Evolutionary conservation across 2,888 invertebrate species (phyloP).

Genomic region (Clunio marinus): DNA sequence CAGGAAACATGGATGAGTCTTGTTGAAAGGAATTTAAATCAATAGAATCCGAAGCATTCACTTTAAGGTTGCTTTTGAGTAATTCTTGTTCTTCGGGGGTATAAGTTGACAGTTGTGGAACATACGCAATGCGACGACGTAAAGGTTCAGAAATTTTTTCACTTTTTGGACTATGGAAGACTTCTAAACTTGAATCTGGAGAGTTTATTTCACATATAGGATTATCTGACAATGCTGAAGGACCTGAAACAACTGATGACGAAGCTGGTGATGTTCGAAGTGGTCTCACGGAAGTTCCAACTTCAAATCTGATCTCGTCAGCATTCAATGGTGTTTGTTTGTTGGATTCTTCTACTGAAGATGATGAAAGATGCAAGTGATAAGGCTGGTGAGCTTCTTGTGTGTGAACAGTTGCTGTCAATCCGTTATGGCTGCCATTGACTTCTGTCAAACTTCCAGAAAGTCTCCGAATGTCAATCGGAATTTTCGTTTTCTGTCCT

Average conservation of each 20-base stretch:
- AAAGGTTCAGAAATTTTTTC: conserved; percentile 45
- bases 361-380: conserved; percentile 16
- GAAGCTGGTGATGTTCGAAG: conserved; percentile 39
- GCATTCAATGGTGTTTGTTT: neutral
- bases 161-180: conserved; percentile 46
- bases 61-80: conserved; percentile 41
- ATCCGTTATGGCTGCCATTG: no score
- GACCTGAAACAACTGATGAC: neutral
- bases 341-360: neutral
- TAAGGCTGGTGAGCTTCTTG: conserved; percentile 31
- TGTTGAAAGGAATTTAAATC: conserved; percentile 52
- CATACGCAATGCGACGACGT: conserved; percentile 55
- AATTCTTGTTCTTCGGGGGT: conserved; percentile 55
- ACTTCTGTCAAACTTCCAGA: no score
- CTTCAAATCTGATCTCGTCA: conserved; percentile 44
- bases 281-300: conserved; percentile 49
- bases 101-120: conserved; percentile 55
- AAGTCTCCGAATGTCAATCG: neutral
- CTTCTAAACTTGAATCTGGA: conserved; percentile 19
- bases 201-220: neutral
- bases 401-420: conserved; percentile 21
- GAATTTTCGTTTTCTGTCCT: conserved; percentile 17
- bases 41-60: conserved; percentile 46
- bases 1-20: conserved; percentile 36
- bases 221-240: conserved; percentile 5